A percentile compares a stretch with the other conserved stretches of the same genome.
These are phyloP conservation scores for Aplocera efformata DNA, from an alignment of 2,888 invertebrate genomes.

Conservation along the genomic window DNA sequence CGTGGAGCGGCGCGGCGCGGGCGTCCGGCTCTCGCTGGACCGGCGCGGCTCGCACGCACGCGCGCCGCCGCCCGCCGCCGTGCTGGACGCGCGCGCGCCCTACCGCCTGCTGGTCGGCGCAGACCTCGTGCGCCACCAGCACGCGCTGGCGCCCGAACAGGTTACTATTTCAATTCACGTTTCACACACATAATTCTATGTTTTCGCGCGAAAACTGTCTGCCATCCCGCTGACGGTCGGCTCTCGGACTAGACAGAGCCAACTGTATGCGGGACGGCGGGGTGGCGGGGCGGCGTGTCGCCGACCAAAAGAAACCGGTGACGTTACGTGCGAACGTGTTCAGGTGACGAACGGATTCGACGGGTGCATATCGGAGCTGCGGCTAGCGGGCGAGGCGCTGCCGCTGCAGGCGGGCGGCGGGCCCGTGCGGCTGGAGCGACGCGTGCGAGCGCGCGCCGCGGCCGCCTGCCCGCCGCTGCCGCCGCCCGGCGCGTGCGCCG, in stretches of 20 bases:
- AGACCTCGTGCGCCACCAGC: conserved; percentile 87
- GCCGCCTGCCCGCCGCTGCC: conserved; percentile 51
- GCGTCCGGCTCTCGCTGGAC: conserved; percentile 89
- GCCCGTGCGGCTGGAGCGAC: conserved; percentile 55
- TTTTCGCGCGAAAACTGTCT: too few species aligned
- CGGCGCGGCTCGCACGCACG: conserved; percentile 88
- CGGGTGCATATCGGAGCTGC: conserved; percentile 94
- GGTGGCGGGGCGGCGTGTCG: too few species aligned
- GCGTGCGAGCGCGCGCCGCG: conserved; percentile 53
- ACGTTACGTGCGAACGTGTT: background rate
- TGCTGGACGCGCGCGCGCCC: conserved; percentile 90
- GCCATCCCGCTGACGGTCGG: too few species aligned
- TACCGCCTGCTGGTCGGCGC: conserved; percentile 92
- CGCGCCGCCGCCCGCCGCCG: conserved; percentile 85
- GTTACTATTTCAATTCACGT: conserved; percentile 27
- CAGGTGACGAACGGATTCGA: conserved; percentile 92
- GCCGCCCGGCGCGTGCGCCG: conserved; percentile 57
- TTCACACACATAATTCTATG: too few species aligned
- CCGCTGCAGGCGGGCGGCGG: conserved; percentile 82
- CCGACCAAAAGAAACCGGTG: too few species aligned
- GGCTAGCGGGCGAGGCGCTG: conserved; percentile 86
- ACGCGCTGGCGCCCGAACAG: conserved; percentile 80
- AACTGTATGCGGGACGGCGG: too few species aligned
- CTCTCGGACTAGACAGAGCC: too few species aligned
- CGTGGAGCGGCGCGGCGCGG: conserved; percentile 90